Evolutionary conservation across 2,113 vertebrate species (phyloP).

Genomic region (Macaca mulatta): DNA sequence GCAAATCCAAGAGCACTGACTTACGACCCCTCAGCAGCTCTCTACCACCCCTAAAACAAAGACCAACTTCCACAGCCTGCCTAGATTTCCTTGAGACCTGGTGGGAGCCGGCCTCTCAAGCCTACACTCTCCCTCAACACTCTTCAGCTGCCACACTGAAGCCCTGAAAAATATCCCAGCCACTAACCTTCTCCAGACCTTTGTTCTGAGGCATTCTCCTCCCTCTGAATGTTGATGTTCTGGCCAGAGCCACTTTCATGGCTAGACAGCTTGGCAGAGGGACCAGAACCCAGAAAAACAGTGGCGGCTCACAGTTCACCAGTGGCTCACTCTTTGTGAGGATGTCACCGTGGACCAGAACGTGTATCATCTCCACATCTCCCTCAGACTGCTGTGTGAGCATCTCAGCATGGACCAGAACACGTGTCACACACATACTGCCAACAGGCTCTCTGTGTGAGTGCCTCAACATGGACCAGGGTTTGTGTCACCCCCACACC

Average conservation of each 20-base stretch:
- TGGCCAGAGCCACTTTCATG: accelerated
- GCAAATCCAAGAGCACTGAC: background rate
- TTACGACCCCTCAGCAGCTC: background rate
- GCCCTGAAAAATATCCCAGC: background rate
- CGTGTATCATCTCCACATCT: accelerated
- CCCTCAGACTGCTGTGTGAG: background rate
- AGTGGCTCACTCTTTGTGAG: background rate
- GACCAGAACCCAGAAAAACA: background rate
- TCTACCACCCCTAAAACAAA: background rate
- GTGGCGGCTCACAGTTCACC: background rate
- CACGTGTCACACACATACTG: accelerated
- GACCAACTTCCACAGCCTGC: background rate
- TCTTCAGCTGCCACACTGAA: background rate
- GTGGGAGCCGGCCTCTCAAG: background rate
- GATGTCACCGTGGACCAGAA: background rate
- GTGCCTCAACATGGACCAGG: background rate
- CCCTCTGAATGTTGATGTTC: background rate
- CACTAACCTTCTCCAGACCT: background rate
- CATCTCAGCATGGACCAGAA: background rate
- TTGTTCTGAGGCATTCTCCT: too few species aligned
- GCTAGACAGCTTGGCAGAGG: background rate
- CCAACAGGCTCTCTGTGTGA: background rate
- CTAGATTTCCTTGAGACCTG: background rate
- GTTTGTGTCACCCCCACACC: background rate
- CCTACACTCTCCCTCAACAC: too few species aligned